phyloP scores from a whole-genome alignment of 2,113 vertebrate species.

The Indri indri region DNA sequence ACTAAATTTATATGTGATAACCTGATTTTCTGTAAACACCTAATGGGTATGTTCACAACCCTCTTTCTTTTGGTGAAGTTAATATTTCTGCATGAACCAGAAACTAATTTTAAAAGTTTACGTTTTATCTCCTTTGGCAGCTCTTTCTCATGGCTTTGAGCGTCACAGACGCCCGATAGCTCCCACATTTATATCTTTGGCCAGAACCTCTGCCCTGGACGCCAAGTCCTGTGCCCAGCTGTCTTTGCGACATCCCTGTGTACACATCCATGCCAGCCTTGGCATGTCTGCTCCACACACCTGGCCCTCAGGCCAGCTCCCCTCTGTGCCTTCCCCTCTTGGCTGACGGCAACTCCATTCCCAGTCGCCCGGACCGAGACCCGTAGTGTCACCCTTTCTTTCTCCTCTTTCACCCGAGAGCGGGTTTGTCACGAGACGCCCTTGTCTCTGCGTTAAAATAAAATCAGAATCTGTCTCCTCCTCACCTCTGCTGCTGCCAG shows the following conservation, averaged over 20 bases:
- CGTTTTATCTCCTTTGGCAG: not conserved
- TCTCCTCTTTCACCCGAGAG: not conserved
- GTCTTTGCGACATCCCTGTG: not conserved
- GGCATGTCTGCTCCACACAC: accelerated
- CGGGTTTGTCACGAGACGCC: not conserved
- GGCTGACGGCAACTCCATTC: not conserved
- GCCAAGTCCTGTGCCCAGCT: accelerated
- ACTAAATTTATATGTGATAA: not conserved
- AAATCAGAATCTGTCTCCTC: accelerated
- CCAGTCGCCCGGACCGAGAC: not conserved
- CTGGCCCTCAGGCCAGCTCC: not conserved
- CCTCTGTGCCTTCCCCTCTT: not conserved
- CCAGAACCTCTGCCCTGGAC: not conserved
- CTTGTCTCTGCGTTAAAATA: not conserved
- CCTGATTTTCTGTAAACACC: not conserved
- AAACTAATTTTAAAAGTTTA: not conserved
- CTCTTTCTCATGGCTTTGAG: not conserved
- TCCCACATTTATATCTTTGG: not conserved
- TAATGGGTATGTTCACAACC: not conserved
- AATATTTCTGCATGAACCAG: not conserved
- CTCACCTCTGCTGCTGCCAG: not conserved
- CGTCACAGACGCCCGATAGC: not conserved
- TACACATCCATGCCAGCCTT: accelerated
- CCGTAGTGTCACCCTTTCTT: not conserved
- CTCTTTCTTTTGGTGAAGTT: not conserved